Evolutionary conservation across 92 coral and sea anemone genomes (phyloP), one percentile per base, ranked within the genome.

Genomic region (Zoanthus solanderi): DNA sequence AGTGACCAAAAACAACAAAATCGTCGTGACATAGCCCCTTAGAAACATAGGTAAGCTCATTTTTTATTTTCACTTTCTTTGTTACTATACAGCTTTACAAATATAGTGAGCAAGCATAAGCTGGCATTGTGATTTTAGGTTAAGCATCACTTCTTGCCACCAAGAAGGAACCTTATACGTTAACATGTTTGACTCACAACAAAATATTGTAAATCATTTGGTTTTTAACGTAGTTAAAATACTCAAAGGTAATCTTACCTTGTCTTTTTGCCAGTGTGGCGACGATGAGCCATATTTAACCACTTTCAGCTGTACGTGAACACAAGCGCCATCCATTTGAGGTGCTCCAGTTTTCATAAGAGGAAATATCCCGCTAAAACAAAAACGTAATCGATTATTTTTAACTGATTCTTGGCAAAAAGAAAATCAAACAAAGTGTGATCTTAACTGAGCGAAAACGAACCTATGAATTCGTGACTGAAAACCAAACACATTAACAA

Each of bases 311-410:
- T 94, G 98, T 17, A 95, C 93, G 86, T 91, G 97, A 65, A 97
- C 57, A 78, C 88, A 88, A 16, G 97, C 97, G 57, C 97, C 98
- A 90, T 85, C 87, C 91, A 97, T 10, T 61, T 93, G 81, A 34
- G 75, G 91, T 46, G 96, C 97, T 58, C 97, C 96, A 87, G 97
- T 82, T 79, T 95, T 92, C 92, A 97, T 94, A 88, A 97, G 88
- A 52, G 98, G 97, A 50, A 90, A 93, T 85, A 89, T 57, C 9
- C 97, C 98, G 86, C 99, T 97, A 76, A 5, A 89, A 13, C 46
- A 69, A 69, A 69, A 69, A 45, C 69, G 69, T 17, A 18, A 63
- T 16, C 17, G 69, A 63, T 5, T 5, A 63, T n/a, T 17, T 63
- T 37, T 37, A 37, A 37, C 42, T 2, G 42, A 37, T 37, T 37